These are phyloP conservation scores for Charaxes varanes DNA, from an alignment of 1,140 invertebrate genomes.

Conservation along the genomic window DNA sequence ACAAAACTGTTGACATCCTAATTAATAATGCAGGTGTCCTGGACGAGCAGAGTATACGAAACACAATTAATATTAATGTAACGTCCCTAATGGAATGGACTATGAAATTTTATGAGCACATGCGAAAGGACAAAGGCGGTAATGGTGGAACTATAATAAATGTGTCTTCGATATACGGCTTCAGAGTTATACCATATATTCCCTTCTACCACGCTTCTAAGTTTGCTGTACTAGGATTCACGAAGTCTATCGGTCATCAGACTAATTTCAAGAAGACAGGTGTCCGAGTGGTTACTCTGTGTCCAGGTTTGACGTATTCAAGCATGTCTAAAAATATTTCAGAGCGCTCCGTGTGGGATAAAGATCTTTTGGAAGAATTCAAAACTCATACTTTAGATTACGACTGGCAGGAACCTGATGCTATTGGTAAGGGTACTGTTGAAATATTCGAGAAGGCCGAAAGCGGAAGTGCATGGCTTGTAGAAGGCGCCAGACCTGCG, in stretches of 20 bases:
- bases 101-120: conserved; percentile 51
- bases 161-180: conserved; percentile 77
- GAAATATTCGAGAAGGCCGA: conserved; percentile 37
- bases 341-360: conserved; percentile 34
- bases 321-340: too few relatives aligned
- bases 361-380: conserved; percentile 17
- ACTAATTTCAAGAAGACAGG: conserved; percentile 72
- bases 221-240: conserved; percentile 75
- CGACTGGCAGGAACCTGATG: conserved; percentile 23
- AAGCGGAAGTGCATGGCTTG: conserved; percentile 30
- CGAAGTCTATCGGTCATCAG: conserved; percentile 68
- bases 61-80: conserved; percentile 43
- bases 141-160: conserved; percentile 79
- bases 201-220: conserved; percentile 82
- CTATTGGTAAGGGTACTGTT: conserved; percentile 24
- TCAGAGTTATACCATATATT: conserved; percentile 73
- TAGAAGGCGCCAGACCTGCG: conserved; percentile 21
- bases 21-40: conserved; percentile 78
- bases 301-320: conserved; percentile 71
- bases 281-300: conserved; percentile 69
- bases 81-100: conserved; percentile 48
- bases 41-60: conserved; percentile 69
- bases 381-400: neutral
- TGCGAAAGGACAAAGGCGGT: conserved; percentile 77
- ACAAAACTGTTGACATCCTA: conserved; percentile 75